A percentile compares a stretch with the other conserved stretches of the same genome.
These are phyloP conservation scores for Zygogramma bicolorata DNA, from an alignment of 2,888 invertebrate species.

Conservation along the genomic window DNA sequence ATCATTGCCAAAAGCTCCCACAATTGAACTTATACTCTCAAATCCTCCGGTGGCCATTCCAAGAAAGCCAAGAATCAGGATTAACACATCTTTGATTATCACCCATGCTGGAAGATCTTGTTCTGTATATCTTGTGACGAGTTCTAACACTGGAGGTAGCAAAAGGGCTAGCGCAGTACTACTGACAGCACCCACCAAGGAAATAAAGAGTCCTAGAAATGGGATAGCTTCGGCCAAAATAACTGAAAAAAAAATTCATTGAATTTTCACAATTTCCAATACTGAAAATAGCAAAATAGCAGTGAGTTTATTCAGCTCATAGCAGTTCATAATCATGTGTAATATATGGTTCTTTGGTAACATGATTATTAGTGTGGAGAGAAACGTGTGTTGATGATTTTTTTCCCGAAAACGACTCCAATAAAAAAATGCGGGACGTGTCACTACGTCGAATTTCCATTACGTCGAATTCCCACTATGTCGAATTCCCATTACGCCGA, in stretches of 20 bases:
- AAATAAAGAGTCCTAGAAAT: conserved; percentile 87
- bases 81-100: conserved; percentile 72
- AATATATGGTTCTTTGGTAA: no score
- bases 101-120: conserved; percentile 68
- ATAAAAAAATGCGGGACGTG: no score
- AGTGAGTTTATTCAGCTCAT: no score
- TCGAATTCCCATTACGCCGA: no score
- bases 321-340: no score
- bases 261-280: no score
- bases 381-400: no score
- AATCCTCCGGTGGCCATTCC: conserved; percentile 83
- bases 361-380: no score
- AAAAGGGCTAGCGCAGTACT: conserved; percentile 88
- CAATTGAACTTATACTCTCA: conserved; percentile 76
- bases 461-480: no score
- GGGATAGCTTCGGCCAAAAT: conserved; percentile 88
- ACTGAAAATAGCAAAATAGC: no score
- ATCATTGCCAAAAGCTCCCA: conserved; percentile 38
- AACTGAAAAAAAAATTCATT: conserved; percentile 79
- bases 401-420: no score
- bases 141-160: conserved; percentile 89
- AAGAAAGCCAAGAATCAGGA: conserved; percentile 76
- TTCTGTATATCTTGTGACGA: conserved; percentile 77
- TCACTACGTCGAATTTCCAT: no score
- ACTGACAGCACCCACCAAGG: conserved; percentile 91